Conservation (phyloP, 2,113 vertebrate species). For the Chaetura pelagica region DNA sequence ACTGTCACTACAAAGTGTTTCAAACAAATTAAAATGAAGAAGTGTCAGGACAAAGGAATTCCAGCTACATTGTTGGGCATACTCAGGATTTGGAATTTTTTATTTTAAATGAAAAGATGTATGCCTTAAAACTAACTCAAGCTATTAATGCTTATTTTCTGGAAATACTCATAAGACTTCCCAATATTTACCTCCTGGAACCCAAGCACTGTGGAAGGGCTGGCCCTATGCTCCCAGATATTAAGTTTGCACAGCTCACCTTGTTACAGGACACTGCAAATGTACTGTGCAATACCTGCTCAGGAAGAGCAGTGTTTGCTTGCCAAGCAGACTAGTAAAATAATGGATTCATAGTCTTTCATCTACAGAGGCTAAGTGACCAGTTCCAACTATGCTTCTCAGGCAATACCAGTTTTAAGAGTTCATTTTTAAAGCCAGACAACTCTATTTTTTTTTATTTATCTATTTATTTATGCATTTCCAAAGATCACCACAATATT, state of each 20-base stretch:
- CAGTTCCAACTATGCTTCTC: slow-evolving; percentile 23
- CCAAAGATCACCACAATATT: slow-evolving; percentile 58
- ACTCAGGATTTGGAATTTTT: not conserved
- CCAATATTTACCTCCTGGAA: not conserved
- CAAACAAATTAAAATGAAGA: not conserved
- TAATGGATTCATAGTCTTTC: not conserved
- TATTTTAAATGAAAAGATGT: not conserved
- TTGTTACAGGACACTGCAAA: not conserved
- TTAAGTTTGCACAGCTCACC: not conserved
- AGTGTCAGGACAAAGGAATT: not conserved
- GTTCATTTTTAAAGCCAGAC: slow-evolving; percentile 42
- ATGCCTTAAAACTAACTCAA: not conserved
- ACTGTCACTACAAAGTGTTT: not conserved
- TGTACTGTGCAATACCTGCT: not conserved
- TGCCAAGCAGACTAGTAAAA: slow-evolving; percentile 1
- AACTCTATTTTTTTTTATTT: slow-evolving; percentile 21
- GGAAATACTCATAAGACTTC: not conserved
- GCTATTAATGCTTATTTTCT: not conserved
- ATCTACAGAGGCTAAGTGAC: slow-evolving; percentile 18
- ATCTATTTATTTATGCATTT: slow-evolving; percentile 68
- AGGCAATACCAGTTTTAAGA: slow-evolving; percentile 32
- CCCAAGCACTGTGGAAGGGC: not conserved
- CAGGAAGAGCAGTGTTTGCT: not conserved
- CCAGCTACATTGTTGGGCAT: not conserved
- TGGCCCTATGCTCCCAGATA: not conserved